Evolutionary conservation across 2,113 vertebrate genomes (phyloP).

Genomic region (Gymnocephalus cernua): DNA sequence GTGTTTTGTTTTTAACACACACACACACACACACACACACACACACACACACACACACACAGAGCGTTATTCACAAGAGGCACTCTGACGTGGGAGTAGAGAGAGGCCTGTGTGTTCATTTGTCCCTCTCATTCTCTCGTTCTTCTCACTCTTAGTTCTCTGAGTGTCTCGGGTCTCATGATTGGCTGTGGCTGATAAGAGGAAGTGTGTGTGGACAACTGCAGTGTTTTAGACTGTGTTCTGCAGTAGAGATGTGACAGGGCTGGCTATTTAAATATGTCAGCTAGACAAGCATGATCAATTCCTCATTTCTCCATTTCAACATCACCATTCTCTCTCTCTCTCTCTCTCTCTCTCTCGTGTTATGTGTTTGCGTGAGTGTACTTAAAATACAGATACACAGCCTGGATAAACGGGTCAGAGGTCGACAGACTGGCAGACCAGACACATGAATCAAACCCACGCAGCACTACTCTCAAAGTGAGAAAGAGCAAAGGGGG

Average conservation of each 20-base stretch:
- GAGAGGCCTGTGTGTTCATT: constrained; percentile 45
- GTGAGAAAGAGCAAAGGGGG: constrained; percentile 2
- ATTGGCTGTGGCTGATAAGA: constrained; percentile 32
- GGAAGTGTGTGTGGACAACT: constrained; percentile 20
- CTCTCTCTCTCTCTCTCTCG: neutral
- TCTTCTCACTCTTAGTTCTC: constrained; percentile 11
- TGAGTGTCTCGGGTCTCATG: constrained; percentile 24
- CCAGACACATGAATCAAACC: constrained; percentile 56
- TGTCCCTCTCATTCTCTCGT: constrained; percentile 21
- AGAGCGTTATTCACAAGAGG: constrained; percentile 44
- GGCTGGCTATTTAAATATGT: neutral
- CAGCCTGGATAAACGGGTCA: constrained; percentile 35
- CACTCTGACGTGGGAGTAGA: constrained; percentile 33
- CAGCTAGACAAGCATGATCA: constrained; percentile 1
- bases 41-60: constrained; percentile 23
- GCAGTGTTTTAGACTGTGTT: constrained; percentile 1
- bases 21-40: constrained; percentile 26
- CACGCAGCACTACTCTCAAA: neutral
- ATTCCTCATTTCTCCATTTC: constrained; percentile 37
- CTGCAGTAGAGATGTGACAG: neutral
- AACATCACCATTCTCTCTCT: neutral
- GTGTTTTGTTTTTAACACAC: no score
- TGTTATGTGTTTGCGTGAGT: neutral
- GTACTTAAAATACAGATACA: neutral
- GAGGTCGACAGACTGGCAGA: constrained; percentile 36